Evolutionary conservation across 1,140 invertebrate species (phyloP).

Genomic region (Acromyrmex charruanus): DNA sequence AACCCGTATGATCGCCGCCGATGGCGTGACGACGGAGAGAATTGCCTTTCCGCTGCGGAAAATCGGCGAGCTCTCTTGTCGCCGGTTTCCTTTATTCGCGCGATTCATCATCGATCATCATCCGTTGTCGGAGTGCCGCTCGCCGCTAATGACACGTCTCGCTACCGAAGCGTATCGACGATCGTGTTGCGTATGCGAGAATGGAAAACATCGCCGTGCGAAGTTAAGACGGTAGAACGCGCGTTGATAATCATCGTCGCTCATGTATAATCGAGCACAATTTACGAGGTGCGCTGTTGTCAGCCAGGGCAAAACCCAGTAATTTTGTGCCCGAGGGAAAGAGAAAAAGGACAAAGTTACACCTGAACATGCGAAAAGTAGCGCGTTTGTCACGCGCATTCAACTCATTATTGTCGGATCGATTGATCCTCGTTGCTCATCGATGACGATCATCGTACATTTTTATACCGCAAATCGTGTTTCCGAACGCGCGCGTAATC

Average conservation of each 20-base stretch:
- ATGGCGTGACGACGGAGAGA: background rate
- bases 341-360: background rate
- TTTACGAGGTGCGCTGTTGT: conserved; percentile 48
- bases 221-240: conserved; percentile 35
- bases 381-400: conserved; percentile 61
- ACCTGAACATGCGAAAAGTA: conserved; percentile 24
- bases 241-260: conserved; percentile 52
- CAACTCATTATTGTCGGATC: conserved; percentile 61
- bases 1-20: conserved; percentile 27
- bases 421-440: background rate
- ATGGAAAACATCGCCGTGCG: conserved; percentile 21
- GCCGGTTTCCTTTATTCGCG: conserved; percentile 37
- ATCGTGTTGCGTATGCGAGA: conserved; percentile 16
- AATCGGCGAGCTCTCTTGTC: conserved; percentile 42
- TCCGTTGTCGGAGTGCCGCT: background rate
- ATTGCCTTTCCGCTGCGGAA: conserved; percentile 45
- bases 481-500: conserved; percentile 50
- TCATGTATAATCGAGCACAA: conserved; percentile 50
- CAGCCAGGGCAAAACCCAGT: conserved; percentile 23
- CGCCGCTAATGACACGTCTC: conserved; percentile 56
- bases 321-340: conserved; percentile 15
- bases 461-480: conserved; percentile 7
- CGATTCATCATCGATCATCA: conserved; percentile 52
- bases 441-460: conserved; percentile 9
- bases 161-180: conserved; percentile 29